Percentiles rank a stretch among this genome's conserved stretches.
These are phyloP conservation scores for Imbricaverruca yamaguchii DNA, from an alignment of 2,888 invertebrate species.

Conservation along the genomic window DNA sequence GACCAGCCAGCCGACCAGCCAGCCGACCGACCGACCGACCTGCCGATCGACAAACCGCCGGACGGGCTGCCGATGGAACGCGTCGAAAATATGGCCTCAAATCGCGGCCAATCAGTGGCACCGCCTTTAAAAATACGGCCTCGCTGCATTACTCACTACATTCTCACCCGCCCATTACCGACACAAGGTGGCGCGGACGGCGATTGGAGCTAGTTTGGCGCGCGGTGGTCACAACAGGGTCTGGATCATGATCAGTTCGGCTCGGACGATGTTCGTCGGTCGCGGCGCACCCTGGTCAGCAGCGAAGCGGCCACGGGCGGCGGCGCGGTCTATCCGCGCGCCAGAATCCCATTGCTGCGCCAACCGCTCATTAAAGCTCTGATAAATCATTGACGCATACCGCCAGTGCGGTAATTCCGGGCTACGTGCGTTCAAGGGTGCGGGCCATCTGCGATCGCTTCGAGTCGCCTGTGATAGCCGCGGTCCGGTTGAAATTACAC, in stretches of 20 bases:
- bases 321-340: background rate
- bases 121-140: background rate
- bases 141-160: background rate
- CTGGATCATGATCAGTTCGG: too few relatives aligned
- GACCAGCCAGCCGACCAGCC: too few relatives aligned
- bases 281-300: too few relatives aligned
- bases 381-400: slow-evolving; percentile 19
- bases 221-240: background rate
- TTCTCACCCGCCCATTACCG: slow-evolving; percentile 2
- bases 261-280: background rate
- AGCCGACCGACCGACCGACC: too few relatives aligned
- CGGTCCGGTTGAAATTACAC: slow-evolving; percentile 6
- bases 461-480: background rate
- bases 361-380: background rate
- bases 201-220: background rate
- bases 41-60: too few relatives aligned
- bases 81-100: background rate
- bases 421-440: slow-evolving; percentile 12
- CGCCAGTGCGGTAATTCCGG: slow-evolving; percentile 1
- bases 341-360: background rate
- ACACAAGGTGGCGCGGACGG: background rate
- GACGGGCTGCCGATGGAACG: too few relatives aligned
- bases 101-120: background rate
- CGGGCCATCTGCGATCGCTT: slow-evolving; percentile 3
- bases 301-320: too few relatives aligned